These are phyloP conservation scores for Galemys pyrenaicus DNA, from an alignment of 2,113 vertebrate genomes.

Conservation along the genomic window DNA sequence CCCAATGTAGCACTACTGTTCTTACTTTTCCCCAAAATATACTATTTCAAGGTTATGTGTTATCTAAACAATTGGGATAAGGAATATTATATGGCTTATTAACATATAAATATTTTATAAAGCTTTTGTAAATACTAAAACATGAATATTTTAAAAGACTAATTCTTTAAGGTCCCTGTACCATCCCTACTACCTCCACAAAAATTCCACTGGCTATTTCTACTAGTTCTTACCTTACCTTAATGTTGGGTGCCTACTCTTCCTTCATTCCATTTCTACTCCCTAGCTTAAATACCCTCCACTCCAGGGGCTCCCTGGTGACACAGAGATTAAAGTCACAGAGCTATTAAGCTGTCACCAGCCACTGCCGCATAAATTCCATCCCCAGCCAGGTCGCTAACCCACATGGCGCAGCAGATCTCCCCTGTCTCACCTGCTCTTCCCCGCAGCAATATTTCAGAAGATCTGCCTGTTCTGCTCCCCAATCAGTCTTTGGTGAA, in stretches of 20 bases:
- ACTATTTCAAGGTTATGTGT: background rate
- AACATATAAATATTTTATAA: background rate
- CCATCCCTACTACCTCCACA: background rate
- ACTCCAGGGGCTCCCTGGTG: background rate
- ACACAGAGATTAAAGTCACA: no score
- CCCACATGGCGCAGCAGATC: no score
- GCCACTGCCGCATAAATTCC: no score
- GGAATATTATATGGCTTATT: background rate
- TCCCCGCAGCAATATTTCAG: no score
- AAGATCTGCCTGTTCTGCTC: no score
- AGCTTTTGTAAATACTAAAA: background rate
- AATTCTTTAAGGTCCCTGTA: background rate
- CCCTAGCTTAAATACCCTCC: background rate
- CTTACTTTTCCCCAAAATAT: background rate
- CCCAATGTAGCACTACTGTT: background rate
- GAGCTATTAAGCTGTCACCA: no score
- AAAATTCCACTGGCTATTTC: background rate
- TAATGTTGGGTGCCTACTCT: background rate
- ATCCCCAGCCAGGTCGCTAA: no score
- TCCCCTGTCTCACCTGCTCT: no score
- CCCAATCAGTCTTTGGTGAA: no score
- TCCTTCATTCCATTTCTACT: slow-evolving; percentile 35
- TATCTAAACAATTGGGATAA: background rate
- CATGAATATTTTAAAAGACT: background rate
- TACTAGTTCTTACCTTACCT: background rate